These are phyloP conservation scores for Peromyscus leucopus DNA, from an alignment of 2,113 vertebrate genomes.

Conservation along the genomic window DNA sequence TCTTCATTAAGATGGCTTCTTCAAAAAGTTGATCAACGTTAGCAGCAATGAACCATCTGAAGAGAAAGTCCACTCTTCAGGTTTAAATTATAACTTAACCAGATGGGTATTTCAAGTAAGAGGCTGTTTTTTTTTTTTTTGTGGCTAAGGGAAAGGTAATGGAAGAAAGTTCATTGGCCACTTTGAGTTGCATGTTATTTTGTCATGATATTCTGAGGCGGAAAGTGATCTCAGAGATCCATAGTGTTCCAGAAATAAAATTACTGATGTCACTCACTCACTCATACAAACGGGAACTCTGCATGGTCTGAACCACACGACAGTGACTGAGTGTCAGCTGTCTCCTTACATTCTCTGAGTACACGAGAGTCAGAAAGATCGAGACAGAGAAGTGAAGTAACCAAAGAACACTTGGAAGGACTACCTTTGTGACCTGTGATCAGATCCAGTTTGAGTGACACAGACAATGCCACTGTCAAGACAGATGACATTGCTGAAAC, in stretches of 20 bases:
- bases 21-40: constrained; percentile 47
- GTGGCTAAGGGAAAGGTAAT: not conserved
- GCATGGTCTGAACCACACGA: constrained; percentile 5
- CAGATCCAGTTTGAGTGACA: not conserved
- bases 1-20: not conserved
- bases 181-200: constrained; percentile 10
- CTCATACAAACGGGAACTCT: not conserved
- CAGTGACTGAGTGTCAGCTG: not conserved
- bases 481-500: not conserved
- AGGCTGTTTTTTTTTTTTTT: not conserved
- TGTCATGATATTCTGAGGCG: constrained; percentile 28
- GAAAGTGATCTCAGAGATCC: constrained; percentile 10
- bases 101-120: constrained; percentile 26
- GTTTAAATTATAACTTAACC: constrained; percentile 45
- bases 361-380: not conserved
- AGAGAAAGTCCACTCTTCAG: constrained; percentile 16
- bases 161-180: constrained; percentile 52
- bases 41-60: not conserved
- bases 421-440: not conserved
- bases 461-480: not conserved
- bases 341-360: not conserved
- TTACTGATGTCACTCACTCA: not conserved
- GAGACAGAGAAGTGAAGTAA: not conserved
- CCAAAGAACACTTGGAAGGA: not conserved
- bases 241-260: constrained; percentile 56